A percentile compares a stretch with the other conserved stretches of the same genome.
These are phyloP conservation scores for Semnornis frantzii DNA, from an alignment of 2,113 vertebrate species.

Conservation along the genomic window DNA sequence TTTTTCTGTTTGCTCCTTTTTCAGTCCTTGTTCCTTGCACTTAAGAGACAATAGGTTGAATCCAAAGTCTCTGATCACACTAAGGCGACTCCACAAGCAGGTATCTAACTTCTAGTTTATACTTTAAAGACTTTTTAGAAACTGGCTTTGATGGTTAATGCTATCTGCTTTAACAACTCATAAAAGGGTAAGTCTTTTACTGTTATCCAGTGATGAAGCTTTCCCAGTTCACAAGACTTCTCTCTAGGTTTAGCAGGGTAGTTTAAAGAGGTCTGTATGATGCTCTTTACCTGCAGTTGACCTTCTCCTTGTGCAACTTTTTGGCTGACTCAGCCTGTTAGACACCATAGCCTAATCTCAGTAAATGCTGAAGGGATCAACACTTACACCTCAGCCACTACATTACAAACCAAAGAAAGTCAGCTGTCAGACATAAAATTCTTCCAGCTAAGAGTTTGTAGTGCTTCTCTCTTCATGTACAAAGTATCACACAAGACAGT, in stretches of 20 bases:
- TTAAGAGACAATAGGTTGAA: neutral
- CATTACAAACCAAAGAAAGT: neutral
- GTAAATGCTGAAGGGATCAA: neutral
- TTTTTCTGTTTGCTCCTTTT: neutral
- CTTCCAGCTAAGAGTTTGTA: neutral
- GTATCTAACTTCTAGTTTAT: neutral
- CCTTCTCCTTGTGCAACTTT: neutral
- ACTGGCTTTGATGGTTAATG: neutral
- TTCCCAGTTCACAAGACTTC: neutral
- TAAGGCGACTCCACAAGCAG: neutral
- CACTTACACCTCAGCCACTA: neutral
- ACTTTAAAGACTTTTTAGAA: neutral
- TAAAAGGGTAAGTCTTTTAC: neutral
- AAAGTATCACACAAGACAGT: neutral
- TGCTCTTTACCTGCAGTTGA: slow-evolving; percentile 10
- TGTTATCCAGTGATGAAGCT: neutral
- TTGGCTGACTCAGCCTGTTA: neutral
- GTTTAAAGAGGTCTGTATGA: neutral
- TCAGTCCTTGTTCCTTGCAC: neutral
- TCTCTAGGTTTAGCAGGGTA: neutral
- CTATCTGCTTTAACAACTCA: neutral
- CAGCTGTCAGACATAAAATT: neutral
- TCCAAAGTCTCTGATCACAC: neutral
- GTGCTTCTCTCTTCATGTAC: neutral
- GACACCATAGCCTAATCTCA: neutral